Conservation (phyloP, 2,888 invertebrate genomes). For the Colostygia pectinataria region DNA sequence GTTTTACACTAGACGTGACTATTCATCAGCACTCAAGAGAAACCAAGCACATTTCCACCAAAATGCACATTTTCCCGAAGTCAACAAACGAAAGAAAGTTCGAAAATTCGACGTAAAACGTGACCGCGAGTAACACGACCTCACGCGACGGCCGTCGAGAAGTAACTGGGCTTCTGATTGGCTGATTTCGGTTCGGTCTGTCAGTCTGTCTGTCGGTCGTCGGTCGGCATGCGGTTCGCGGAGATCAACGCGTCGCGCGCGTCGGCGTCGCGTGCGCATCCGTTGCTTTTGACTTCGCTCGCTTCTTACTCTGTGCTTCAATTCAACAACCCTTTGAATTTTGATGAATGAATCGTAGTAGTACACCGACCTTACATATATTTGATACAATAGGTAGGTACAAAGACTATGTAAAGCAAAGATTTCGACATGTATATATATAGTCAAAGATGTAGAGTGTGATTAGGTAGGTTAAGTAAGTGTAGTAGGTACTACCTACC, state of each 20-base stretch:
- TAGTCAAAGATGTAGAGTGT: no score
- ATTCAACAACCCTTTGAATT: constrained; percentile 25
- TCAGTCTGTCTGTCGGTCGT: background rate
- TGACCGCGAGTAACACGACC: constrained; percentile 50
- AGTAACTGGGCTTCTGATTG: constrained; percentile 63
- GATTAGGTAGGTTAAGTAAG: no score
- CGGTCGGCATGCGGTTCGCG: constrained; percentile 2
- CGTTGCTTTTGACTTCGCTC: constrained; percentile 35
- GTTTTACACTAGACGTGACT: constrained; percentile 44
- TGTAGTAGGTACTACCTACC: no score
- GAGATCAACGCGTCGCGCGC: constrained; percentile 54
- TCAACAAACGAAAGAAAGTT: constrained; percentile 44
- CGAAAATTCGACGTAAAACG: constrained; percentile 48
- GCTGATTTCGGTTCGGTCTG: constrained; percentile 29
- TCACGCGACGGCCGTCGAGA: constrained; percentile 47
- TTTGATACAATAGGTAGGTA: no score
- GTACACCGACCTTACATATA: background rate
- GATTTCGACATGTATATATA: no score
- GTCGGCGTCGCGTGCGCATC: constrained; percentile 48
- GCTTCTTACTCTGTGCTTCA: no score
- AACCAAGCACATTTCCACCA: constrained; percentile 68
- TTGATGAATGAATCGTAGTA: constrained; percentile 14
- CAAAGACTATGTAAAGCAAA: no score
- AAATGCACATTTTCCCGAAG: constrained; percentile 60
- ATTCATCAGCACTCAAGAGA: constrained; percentile 56